Evolutionary conservation across 2,797 vertebrate species (phyloP).

Genomic region (Aratinga solstitialis): DNA sequence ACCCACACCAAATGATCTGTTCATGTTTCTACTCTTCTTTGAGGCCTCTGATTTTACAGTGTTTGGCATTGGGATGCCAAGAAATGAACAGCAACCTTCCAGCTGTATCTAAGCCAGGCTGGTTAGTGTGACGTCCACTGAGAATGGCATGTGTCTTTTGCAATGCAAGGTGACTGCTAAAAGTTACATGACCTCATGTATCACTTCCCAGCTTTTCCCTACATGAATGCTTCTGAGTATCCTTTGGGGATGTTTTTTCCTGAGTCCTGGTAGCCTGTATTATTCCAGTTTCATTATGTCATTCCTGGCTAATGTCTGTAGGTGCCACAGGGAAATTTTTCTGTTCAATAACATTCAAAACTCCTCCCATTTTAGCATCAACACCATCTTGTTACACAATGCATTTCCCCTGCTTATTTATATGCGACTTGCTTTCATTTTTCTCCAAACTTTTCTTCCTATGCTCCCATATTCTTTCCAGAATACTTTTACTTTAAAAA

Average conservation of each 20-base stretch:
- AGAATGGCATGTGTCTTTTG: not conserved
- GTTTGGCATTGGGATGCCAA: not conserved
- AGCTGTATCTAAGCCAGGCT: not conserved
- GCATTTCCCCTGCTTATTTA: not conserved
- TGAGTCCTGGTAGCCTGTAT: not conserved
- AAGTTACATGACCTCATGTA: not conserved
- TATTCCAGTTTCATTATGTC: not conserved
- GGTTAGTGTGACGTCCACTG: not conserved
- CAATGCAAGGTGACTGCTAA: not conserved
- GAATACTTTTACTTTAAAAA: not conserved
- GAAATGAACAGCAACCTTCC: not conserved
- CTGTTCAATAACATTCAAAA: not conserved
- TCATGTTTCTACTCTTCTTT: not conserved
- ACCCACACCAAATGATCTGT: not conserved
- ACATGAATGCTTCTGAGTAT: not conserved
- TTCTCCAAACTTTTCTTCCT: not conserved
- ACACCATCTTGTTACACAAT: not conserved
- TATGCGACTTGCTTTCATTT: not conserved
- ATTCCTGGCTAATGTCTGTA: not conserved
- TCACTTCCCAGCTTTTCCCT: not conserved
- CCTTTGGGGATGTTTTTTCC: not conserved
- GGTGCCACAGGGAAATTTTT: not conserved
- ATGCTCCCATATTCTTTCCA: not conserved
- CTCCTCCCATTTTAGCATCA: not conserved
- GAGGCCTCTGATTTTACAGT: constrained; percentile 7